A percentile compares a stretch with the other conserved stretches of the same genome.
These are phyloP conservation scores for Anableps anableps DNA, from an alignment of 2,797 vertebrate genomes.

Conservation along the genomic window DNA sequence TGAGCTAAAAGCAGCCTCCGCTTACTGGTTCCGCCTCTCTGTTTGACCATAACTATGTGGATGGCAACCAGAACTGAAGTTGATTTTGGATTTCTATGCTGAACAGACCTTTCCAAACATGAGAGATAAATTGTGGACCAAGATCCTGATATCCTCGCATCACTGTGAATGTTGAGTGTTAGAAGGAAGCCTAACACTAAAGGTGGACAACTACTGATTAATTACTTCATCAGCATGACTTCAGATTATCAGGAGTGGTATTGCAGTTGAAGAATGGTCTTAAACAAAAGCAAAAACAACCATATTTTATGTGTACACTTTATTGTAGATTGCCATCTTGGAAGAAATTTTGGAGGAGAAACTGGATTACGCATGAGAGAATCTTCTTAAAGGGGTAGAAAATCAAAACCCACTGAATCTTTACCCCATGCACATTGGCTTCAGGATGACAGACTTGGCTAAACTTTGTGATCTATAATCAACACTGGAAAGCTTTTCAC, in stretches of 20 bases:
- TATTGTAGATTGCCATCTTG: constrained; percentile 71
- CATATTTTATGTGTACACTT: constrained; percentile 54
- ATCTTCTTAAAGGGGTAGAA: constrained; percentile 76
- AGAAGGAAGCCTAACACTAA: background rate
- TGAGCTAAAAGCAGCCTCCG: background rate
- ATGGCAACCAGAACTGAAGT: background rate
- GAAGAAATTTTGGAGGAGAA: constrained; percentile 71
- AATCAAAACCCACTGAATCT: constrained; percentile 75
- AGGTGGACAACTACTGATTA: constrained; percentile 11
- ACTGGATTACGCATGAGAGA: constrained; percentile 78
- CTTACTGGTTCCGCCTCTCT: background rate
- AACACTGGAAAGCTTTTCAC: constrained; percentile 57
- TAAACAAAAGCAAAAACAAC: constrained; percentile 40
- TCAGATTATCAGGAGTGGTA: constrained; percentile 45
- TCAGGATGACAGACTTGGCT: constrained; percentile 80
- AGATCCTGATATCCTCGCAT: background rate
- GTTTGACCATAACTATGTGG: background rate
- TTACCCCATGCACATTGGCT: constrained; percentile 77
- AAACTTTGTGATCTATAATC: constrained; percentile 65
- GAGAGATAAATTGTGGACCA: background rate
- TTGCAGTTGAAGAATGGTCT: constrained; percentile 43
- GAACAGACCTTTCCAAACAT: no score
- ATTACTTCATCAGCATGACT: constrained; percentile 45
- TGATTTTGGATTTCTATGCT: background rate
- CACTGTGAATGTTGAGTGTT: background rate